Percentiles rank a stretch among this genome's conserved stretches.
Conservation (phyloP, 2,113 vertebrate genomes). For the Tricholaema leucomelas region DNA sequence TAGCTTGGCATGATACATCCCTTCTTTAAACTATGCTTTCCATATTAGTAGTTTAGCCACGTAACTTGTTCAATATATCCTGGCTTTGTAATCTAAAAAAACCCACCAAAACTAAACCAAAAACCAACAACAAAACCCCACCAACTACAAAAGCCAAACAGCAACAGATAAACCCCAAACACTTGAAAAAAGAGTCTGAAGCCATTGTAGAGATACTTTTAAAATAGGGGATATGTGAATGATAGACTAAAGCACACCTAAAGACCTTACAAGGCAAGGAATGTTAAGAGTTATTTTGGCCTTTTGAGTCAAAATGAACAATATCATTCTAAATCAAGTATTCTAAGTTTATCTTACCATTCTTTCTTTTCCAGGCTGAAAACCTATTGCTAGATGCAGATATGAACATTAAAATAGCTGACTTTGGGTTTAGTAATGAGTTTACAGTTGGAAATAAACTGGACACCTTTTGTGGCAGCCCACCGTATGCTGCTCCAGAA, state of each 20-base stretch:
- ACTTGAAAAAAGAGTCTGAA: not conserved
- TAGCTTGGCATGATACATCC: not conserved
- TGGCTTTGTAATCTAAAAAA: not conserved
- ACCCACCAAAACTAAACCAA: not conserved
- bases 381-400: conserved; percentile 97
- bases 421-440: conserved; percentile 99
- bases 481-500: conserved; percentile 96
- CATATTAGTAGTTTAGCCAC: not conserved
- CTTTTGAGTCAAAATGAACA: not conserved
- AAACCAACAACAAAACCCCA: not conserved
- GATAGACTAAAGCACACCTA: not conserved
- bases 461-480: conserved; percentile 98
- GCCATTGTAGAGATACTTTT: not conserved
- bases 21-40: not conserved
- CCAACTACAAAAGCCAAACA: not conserved
- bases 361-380: conserved; percentile 87
- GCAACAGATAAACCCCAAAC: too few species aligned
- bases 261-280: not conserved
- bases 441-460: conserved; percentile 97
- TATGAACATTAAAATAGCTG: conserved; percentile 99
- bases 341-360: conserved; percentile 37
- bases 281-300: not conserved
- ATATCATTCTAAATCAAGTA: not conserved
- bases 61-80: not conserved
- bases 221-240: not conserved